These are phyloP conservation scores for Ecliptopera silaceata DNA, from an alignment of 2,888 invertebrate species.

Conservation along the genomic window DNA sequence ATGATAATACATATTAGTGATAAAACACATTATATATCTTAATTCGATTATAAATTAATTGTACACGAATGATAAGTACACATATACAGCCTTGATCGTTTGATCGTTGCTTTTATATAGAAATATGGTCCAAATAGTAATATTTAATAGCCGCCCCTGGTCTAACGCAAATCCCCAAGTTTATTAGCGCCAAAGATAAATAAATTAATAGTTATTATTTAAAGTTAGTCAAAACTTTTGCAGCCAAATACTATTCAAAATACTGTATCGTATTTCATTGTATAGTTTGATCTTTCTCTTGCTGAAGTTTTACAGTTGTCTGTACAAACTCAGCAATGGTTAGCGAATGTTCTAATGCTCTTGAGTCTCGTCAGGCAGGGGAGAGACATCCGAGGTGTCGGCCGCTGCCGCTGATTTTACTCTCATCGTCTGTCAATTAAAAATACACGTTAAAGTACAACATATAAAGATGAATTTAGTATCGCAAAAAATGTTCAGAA, in stretches of 20 bases:
- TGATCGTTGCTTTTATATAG: neutral
- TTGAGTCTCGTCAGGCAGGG: constrained; percentile 82
- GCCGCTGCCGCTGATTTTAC: constrained; percentile 81
- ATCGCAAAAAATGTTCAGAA: neutral
- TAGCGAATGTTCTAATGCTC: constrained; percentile 55
- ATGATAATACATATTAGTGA: no score
- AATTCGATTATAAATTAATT: no score
- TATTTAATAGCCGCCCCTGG: neutral
- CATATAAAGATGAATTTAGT: neutral
- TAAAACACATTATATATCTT: no score
- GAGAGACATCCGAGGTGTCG: constrained; percentile 87
- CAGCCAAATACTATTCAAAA: constrained; percentile 14
- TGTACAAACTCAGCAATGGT: constrained; percentile 12
- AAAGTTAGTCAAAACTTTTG: constrained; percentile 10
- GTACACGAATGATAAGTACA: no score
- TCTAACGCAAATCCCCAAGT: neutral
- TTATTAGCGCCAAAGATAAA: constrained; percentile 9
- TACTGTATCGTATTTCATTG: constrained; percentile 6
- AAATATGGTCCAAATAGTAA: neutral
- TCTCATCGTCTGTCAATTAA: constrained; percentile 77
- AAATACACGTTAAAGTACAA: constrained; percentile 18
- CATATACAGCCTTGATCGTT: neutral
- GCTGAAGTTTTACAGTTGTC: constrained; percentile 1
- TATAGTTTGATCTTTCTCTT: neutral
- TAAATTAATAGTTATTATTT: constrained; percentile 11